These are phyloP conservation scores for Chloebia gouldiae DNA, from an alignment of 2,113 vertebrate species.

Conservation along the genomic window DNA sequence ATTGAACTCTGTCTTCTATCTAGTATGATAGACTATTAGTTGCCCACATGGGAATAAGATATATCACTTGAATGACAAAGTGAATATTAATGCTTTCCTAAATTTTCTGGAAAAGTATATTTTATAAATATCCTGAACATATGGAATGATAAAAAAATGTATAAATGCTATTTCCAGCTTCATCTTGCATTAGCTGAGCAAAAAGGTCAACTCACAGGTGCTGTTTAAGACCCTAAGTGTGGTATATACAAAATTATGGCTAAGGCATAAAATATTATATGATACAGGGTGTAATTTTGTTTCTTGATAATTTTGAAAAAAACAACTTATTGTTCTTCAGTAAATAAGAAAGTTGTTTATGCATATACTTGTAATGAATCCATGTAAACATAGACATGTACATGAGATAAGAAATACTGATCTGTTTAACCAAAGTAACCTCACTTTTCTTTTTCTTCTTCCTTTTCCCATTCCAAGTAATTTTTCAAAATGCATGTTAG, in stretches of 20 bases:
- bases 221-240: neutral
- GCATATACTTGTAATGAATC: neutral
- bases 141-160: neutral
- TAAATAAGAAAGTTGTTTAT: neutral
- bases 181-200: neutral
- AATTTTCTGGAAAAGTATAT: neutral
- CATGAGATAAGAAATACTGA: neutral
- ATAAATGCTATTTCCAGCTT: neutral
- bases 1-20: neutral
- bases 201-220: neutral
- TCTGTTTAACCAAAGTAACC: neutral
- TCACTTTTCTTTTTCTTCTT: neutral
- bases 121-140: neutral
- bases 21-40: neutral
- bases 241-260: neutral
- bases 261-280: neutral
- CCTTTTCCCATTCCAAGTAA: neutral
- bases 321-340: neutral
- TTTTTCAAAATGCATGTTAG: conserved; percentile 12
- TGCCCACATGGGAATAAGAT: neutral
- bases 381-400: rapidly evolving
- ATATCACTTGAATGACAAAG: neutral
- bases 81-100: neutral
- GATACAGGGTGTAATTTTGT: neutral
- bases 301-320: neutral